These are phyloP conservation scores for Vireo griseus DNA, from an alignment of 2,797 vertebrate species.

Conservation along the genomic window DNA sequence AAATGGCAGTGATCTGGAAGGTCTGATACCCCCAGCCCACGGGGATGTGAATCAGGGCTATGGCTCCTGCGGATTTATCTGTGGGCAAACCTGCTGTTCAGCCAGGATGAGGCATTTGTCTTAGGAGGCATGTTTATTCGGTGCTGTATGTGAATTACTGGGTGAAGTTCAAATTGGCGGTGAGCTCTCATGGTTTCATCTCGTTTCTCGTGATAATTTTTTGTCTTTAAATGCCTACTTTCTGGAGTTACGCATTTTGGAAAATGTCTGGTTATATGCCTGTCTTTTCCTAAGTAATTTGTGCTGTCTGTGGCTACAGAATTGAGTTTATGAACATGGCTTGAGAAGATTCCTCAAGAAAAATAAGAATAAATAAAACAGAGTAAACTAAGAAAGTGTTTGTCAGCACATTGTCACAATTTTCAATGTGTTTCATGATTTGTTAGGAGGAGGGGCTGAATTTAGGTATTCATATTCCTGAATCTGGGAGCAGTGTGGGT, in stretches of 20 bases:
- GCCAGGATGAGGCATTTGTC: background rate
- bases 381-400: background rate
- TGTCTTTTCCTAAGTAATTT: background rate
- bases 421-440: background rate
- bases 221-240: background rate
- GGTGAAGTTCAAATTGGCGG: background rate
- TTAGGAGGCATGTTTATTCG: slow-evolving; percentile 13
- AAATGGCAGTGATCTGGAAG: background rate
- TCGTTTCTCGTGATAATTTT: background rate
- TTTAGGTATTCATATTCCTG: background rate
- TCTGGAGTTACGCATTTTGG: background rate
- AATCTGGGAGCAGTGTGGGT: background rate
- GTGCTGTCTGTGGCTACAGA: background rate
- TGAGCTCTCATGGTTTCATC: background rate
- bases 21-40: background rate
- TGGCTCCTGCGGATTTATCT: background rate
- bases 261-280: background rate
- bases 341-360: background rate
- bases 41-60: background rate
- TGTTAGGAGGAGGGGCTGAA: background rate
- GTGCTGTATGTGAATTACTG: background rate
- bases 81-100: background rate
- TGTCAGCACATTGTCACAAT: background rate
- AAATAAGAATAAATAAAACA: background rate
- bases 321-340: background rate